Conservation (phyloP, 1,140 invertebrate species). For the Drosophila serrata region DNA sequence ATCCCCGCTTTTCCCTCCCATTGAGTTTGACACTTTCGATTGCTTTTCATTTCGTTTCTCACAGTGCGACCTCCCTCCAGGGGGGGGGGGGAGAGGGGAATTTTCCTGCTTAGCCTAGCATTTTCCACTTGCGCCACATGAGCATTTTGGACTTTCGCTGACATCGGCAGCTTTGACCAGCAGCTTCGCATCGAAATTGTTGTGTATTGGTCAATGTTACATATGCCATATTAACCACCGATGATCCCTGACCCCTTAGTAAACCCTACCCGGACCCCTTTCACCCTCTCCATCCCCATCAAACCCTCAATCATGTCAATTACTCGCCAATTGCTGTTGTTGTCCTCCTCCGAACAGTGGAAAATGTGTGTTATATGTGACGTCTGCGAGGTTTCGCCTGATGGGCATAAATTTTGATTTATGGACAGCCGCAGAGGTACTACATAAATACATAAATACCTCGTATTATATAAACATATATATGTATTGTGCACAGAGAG, state of each 20-base stretch:
- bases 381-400: constrained; percentile 54
- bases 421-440: constrained; percentile 47
- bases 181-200: constrained; percentile 21
- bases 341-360: constrained; percentile 51
- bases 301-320: constrained; percentile 56
- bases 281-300: not conserved
- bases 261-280: no score
- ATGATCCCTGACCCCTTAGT: not conserved
- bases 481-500: not conserved
- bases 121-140: constrained; percentile 47
- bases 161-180: constrained; percentile 45
- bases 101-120: constrained; percentile 67
- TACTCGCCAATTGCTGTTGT: constrained; percentile 60
- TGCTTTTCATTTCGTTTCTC: constrained; percentile 39
- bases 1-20: not conserved
- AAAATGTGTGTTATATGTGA: constrained; percentile 68
- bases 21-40: constrained; percentile 45
- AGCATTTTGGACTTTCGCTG: constrained; percentile 57
- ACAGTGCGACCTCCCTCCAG: constrained; percentile 5
- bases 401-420: constrained; percentile 77
- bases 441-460: constrained; percentile 25
- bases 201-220: constrained; percentile 38
- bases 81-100: not conserved
- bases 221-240: constrained; percentile 64
- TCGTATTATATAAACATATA: not conserved